Base-by-base conservation (phyloP, 2,113 vertebrate species). In the Mus spicilegus region DNA sequence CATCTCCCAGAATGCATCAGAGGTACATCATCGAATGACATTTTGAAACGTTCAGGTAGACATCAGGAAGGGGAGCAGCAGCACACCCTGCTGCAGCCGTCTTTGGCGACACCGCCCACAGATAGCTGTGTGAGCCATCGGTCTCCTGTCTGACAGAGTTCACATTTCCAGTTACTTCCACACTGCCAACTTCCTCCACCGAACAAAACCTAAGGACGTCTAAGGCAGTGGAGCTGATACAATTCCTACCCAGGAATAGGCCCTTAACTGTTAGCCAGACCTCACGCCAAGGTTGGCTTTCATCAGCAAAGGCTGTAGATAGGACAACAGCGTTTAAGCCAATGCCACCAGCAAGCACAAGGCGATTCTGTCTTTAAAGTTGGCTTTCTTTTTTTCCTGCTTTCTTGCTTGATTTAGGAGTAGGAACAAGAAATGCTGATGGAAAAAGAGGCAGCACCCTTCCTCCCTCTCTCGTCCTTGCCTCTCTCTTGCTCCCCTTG, bases 101-200 rank as follows among this genome's bases (percentile, higher is more conserved):
- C 80, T 30, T 10, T 5, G 9, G 0, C 1, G 2, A 1, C 46
- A 4, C 5, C 20, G 39, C 61, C 73, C 13, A 85, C 76, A 93
- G 84, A 14, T 14, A 58, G 81, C 80, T 86, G 9, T 91, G 46
- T 58, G 90, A 78, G n/a, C 46, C 30, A 46, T 33, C 54, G 3
- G 92, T 56, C 3, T 30, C 77, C 49, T 75, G 72, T 22, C 9
- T 7, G 39, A 72, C 78, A 20, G 80, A 86, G 67, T 90, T 77
- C 28, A 76, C 78, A 82, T 80, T 87, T 96, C 46, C 80, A 33
- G 36, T 90, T 33, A 90, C 93, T 94, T 86, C 76, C 67, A 24
- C 36, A 11, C 4, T 88, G 70, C 75, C 80, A 85, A 69, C 8
- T 81, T 81, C 88, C 88, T 88, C 69, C 93, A 54, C 81, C 63